Conservation (phyloP, 2,888 invertebrate species). For the Timandra comae region DNA sequence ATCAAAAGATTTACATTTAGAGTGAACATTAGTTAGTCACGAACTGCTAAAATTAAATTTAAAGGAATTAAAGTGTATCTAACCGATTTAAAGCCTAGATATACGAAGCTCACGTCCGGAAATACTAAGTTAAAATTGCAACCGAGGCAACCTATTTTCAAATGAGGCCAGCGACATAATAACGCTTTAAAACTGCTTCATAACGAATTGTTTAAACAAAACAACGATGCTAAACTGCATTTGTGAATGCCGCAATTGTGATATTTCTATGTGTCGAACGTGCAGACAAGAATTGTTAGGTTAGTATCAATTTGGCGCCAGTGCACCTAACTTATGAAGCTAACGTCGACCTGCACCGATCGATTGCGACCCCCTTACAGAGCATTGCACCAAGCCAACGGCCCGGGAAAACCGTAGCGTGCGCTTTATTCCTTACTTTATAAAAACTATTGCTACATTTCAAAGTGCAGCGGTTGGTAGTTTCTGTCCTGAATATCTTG, state of each 20-base stretch:
- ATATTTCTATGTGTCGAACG: slow-evolving; percentile 15
- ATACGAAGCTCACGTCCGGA: slow-evolving; percentile 4
- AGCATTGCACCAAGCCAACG: slow-evolving; percentile 66
- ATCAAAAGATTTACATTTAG: too few species aligned
- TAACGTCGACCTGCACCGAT: slow-evolving; percentile 51
- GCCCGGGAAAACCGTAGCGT: slow-evolving; percentile 51
- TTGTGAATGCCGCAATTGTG: slow-evolving; percentile 6
- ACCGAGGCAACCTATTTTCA: slow-evolving; percentile 18
- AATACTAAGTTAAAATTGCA: slow-evolving; percentile 15
- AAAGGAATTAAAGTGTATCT: too few species aligned
- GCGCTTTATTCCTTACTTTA: slow-evolving; percentile 13
- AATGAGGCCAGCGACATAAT: slow-evolving; percentile 19
- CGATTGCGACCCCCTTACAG: slow-evolving; percentile 71
- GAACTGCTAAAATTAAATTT: too few species aligned
- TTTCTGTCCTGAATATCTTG: too few species aligned
- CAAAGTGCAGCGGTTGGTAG: too few species aligned
- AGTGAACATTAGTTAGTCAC: too few species aligned
- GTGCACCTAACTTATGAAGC: slow-evolving; percentile 42
- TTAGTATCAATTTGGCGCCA: slow-evolving; percentile 46
- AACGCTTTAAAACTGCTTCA: slow-evolving; percentile 8
- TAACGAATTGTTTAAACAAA: slow-evolving; percentile 6
- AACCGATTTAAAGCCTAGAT: slow-evolving; percentile 14
- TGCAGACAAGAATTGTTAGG: slow-evolving; percentile 43
- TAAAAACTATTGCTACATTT: slow-evolving; percentile 7
- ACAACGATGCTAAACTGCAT: too few species aligned